A percentile compares a stretch with the other conserved stretches of the same genome.
phyloP scores from a whole-genome alignment of 2,888 invertebrate genomes.

The Trachelus stipa region DNA sequence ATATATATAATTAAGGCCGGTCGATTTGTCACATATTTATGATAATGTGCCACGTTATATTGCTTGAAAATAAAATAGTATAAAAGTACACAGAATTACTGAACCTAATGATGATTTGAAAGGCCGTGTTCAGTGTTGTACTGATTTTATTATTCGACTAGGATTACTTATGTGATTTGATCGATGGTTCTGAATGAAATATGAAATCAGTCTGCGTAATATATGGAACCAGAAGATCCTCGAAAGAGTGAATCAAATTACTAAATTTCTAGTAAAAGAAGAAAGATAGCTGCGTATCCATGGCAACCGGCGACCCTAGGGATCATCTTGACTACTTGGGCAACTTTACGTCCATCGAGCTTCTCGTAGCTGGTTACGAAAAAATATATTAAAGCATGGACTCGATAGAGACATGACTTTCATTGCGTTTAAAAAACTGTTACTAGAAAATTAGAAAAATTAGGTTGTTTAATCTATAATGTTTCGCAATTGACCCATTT shows the following conservation, averaged over 20 bases:
- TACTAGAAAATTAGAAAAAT: no score
- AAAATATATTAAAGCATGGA: neutral
- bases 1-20: neutral
- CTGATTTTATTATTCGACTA: neutral
- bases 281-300: constrained; percentile 40
- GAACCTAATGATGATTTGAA: neutral
- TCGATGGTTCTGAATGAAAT: neutral
- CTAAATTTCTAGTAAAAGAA: neutral
- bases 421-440: neutral
- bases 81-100: no score
- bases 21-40: neutral
- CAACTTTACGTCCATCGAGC: neutral
- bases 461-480: neutral
- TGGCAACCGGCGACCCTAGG: constrained; percentile 42
- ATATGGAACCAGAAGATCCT: neutral
- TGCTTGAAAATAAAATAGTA: neutral
- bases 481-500: no score
- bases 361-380: neutral
- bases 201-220: neutral
- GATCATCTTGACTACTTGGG: constrained; percentile 18
- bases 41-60: neutral
- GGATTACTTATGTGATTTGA: neutral
- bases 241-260: neutral
- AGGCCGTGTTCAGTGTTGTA: neutral
- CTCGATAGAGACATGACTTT: neutral